These are phyloP conservation scores for Meleagris gallopavo DNA, from an alignment of 2,113 vertebrate genomes.

Conservation along the genomic window DNA sequence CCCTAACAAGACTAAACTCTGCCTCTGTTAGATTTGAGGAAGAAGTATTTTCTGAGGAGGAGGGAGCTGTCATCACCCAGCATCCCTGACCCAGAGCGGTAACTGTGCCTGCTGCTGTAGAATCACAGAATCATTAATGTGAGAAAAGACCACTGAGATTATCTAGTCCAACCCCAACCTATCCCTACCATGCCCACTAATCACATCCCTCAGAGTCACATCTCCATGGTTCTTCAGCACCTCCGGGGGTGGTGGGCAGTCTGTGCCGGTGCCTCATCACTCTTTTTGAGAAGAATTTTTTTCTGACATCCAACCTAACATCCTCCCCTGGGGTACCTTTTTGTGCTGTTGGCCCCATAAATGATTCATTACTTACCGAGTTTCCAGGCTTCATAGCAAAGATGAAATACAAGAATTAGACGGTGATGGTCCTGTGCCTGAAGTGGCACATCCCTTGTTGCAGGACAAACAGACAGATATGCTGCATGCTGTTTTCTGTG, in stretches of 20 bases:
- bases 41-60: neutral
- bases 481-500: neutral
- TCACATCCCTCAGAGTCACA: too few relatives aligned
- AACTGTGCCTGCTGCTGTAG: neutral
- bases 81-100: neutral
- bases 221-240: too few relatives aligned
- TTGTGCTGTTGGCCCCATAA: neutral
- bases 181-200: too few relatives aligned
- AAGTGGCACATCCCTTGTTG: neutral
- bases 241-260: too few relatives aligned
- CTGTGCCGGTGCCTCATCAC: too few relatives aligned
- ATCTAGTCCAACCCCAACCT: too few relatives aligned
- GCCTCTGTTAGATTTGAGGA: neutral
- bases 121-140: too few relatives aligned
- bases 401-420: neutral
- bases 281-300: too few relatives aligned
- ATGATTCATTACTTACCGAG: neutral
- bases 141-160: too few relatives aligned
- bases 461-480: neutral
- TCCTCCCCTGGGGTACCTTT: neutral
- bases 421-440: neutral
- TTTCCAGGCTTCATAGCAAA: neutral
- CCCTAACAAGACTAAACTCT: rapidly evolving
- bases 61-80: neutral
- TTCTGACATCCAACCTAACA: too few relatives aligned